Conservation (phyloP, 1,140 invertebrate species). For the Aporrectodea caliginosa region DNA sequence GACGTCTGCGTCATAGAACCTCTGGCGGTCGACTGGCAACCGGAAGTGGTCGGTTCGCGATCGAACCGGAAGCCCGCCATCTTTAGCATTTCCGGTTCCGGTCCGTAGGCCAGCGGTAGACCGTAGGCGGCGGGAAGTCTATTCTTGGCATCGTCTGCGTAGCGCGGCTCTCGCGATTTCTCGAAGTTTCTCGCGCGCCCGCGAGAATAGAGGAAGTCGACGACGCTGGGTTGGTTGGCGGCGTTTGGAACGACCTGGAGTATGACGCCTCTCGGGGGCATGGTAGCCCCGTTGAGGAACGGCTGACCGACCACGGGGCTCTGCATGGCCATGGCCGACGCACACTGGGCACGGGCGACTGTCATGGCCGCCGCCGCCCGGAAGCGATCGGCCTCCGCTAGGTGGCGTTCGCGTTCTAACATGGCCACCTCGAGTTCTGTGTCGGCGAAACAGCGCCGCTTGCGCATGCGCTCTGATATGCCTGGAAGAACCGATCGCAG, state of each 20-base stretch:
- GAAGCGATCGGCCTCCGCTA: not conserved
- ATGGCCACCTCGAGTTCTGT: conserved; percentile 56
- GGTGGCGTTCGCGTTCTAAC: conserved; percentile 42
- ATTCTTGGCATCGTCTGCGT: not conserved
- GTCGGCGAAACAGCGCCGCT: conserved; percentile 57
- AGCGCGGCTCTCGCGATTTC: not conserved
- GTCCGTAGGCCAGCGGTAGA: not conserved
- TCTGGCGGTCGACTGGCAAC: not conserved
- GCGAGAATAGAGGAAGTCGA: not conserved
- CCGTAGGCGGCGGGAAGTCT: not conserved
- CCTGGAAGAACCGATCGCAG: conserved; percentile 28
- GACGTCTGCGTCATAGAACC: not conserved
- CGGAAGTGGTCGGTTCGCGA: too few species aligned
- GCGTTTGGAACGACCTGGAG: not conserved
- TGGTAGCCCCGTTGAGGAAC: not conserved
- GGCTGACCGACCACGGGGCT: not conserved
- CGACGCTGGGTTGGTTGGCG: not conserved
- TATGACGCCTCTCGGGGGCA: not conserved
- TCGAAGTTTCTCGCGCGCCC: not conserved
- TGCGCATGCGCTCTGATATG: conserved; percentile 37
- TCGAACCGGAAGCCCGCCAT: not conserved
- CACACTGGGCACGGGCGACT: not conserved
- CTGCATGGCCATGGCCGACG: not conserved
- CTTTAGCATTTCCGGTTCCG: not conserved
- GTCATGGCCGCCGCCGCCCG: not conserved